A percentile compares a stretch with the other conserved stretches of the same genome.
These are phyloP conservation scores for Hormiphora californensis DNA, from an alignment of 37 sponge, comb jelly and placozoan genomes.

Conservation along the genomic window DNA sequence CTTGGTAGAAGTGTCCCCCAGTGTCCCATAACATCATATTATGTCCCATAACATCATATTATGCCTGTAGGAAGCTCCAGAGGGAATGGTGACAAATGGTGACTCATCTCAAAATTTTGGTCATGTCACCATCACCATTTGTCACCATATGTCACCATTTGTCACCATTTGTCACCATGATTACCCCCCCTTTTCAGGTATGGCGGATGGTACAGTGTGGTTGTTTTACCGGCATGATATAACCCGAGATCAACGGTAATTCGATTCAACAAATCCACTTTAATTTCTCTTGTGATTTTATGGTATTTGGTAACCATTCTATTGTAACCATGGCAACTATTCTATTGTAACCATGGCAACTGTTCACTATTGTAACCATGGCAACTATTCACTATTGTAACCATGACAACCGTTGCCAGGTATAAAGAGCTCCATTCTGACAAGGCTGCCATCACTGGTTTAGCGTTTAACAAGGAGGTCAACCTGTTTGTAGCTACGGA, in stretches of 20 bases:
- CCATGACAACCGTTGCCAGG: neutral
- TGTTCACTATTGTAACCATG: neutral
- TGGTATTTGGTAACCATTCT: no score
- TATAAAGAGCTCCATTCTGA: constrained; percentile 42
- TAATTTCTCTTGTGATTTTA: neutral
- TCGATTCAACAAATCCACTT: neutral
- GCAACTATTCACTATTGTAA: neutral
- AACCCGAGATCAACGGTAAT: constrained; percentile 39
- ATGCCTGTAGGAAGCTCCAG: neutral
- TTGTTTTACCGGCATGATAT: constrained; percentile 44
- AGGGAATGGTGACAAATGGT: neutral
- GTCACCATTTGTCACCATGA: neutral
- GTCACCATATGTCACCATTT: neutral
- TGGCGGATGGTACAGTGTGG: constrained; percentile 52
- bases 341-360: neutral
- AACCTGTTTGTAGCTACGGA: constrained; percentile 43
- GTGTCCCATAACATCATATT: no score
- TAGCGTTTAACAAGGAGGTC: constrained; percentile 42
- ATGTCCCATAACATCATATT: no score
- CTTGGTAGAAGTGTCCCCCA: no score
- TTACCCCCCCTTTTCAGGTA: neutral
- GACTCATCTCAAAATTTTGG: neutral
- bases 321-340: neutral
- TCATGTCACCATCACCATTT: neutral
- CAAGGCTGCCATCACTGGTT: constrained; percentile 35